Conservation (phyloP, 2,113 vertebrate genomes). For the Haemorhous mexicanus region DNA sequence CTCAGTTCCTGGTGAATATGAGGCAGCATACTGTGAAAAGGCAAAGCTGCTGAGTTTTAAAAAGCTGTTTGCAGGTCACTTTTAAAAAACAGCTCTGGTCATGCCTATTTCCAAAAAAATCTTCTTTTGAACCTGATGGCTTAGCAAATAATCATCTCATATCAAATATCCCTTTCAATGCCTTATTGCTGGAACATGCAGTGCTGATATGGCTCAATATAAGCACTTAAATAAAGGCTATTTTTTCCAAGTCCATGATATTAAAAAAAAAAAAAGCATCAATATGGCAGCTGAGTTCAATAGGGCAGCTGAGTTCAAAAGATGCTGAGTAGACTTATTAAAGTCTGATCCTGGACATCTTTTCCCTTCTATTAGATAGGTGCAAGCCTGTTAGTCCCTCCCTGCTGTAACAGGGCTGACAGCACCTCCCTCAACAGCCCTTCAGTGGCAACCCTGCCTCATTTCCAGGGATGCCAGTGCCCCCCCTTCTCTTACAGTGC, state of each 20-base stretch:
- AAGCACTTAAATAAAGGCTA: slow-evolving; percentile 41
- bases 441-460: neutral
- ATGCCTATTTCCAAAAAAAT: slow-evolving; percentile 13
- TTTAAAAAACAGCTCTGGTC: neutral
- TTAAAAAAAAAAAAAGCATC: neutral
- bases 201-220: slow-evolving; percentile 32
- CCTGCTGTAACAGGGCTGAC: neutral
- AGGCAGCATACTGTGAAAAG: neutral
- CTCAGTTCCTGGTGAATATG: neutral
- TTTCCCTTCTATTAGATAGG: neutral
- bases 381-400: neutral
- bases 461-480: neutral
- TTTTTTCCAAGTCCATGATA: slow-evolving; percentile 13
- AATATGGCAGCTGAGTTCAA: neutral
- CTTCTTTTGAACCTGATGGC: slow-evolving; percentile 30
- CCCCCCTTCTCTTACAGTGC: neutral
- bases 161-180: slow-evolving; percentile 42
- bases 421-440: neutral
- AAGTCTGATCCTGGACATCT: neutral
- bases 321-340: slow-evolving; percentile 42
- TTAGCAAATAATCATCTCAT: slow-evolving; percentile 24
- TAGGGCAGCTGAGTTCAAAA: slow-evolving; percentile 3
- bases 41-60: slow-evolving; percentile 6
- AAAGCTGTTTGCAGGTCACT: slow-evolving; percentile 26
- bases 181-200: neutral